These are phyloP conservation scores for Stichopus horrens DNA, from an alignment of 53 echinoderm and acorn worm species.

Conservation along the genomic window DNA sequence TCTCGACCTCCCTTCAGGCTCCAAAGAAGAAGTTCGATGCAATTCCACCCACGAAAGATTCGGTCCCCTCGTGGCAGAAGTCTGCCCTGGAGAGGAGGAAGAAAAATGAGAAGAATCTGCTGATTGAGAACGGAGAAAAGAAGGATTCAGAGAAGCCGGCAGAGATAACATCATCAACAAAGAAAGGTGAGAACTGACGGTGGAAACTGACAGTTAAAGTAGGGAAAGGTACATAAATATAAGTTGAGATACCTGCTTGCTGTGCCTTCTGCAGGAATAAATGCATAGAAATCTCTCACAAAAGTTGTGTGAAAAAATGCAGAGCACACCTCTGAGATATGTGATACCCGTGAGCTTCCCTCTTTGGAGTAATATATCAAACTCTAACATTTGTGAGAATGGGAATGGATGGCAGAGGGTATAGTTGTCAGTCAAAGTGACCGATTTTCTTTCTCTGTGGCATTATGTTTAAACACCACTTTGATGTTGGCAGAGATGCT, in stretches of 20 bases:
- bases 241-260: not conserved
- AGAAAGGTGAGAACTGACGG: slow-evolving; percentile 46
- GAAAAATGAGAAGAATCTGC: slow-evolving; percentile 33
- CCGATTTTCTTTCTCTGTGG: too few species aligned
- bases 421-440: too few species aligned
- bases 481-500: too few species aligned
- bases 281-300: not conserved
- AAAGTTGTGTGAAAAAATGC: not conserved
- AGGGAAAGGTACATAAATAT: not conserved
- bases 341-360: too few species aligned
- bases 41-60: slow-evolving; percentile 2
- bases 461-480: too few species aligned
- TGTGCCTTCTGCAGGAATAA: not conserved
- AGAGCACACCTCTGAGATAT: not conserved
- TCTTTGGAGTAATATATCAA: too few species aligned
- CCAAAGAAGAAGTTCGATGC: slow-evolving; percentile 32
- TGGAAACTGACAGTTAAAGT: not conserved
- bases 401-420: too few species aligned
- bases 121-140: slow-evolving; percentile 45
- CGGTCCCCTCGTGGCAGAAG: slow-evolving; percentile 35
- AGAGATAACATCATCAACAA: slow-evolving; percentile 18
- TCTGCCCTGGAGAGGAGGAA: slow-evolving; percentile 1
- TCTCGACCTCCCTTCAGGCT: not conserved
- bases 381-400: too few species aligned
- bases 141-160: slow-evolving; percentile 37